Evolutionary conservation across 2,888 invertebrate genomes (phyloP), one percentile per base, ranked within the genome.

Genomic region (Chrysolina americana): DNA sequence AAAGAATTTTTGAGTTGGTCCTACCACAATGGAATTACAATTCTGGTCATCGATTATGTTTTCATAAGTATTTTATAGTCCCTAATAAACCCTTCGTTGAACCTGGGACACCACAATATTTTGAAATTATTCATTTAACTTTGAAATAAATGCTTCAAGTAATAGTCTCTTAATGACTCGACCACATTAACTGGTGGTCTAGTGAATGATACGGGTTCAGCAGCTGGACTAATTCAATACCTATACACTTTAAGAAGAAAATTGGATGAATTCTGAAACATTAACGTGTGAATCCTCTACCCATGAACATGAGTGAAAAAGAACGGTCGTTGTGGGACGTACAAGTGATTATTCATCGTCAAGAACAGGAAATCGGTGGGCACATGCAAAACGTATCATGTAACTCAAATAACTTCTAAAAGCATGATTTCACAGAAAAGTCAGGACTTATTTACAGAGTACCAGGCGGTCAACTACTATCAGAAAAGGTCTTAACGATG

Each of bases 321-420:
- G 15, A n/a, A 63, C 48, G 47, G 59, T 47, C 48, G 21, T 21
- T 56, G 48, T 48, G 56, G 68, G 69, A 44, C 71, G 71, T 68
- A 56, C 36, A 47, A 70, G 56, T 63, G 62, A 75, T 75, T 72
- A 69, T 53, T 75, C 50, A 41, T 48, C 56, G 72, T 72, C 75
- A 63, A 72, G 62, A 65, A 72, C 75, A 72, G 75, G 75, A 75
- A 72, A 75, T 75, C 66, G 72, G 63, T 50, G 75, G 65, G 19
- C 75, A 75, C 66, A 72, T 75, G 75, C 75, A 75, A 72, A 75
- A 74, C 71, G 75, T 75, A 75, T 75, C 75, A 53, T 66, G 70
- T 75, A 75, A 75, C 75, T 75, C 71, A 65, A 75, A 65, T 65
- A 71, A 74, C 74, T 66, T 63, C 66, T 62, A 41, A n/a, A 48